Percentiles rank a stretch among this genome's conserved stretches.
Conservation (phyloP, 2,113 vertebrate species). For the Amphiprion ocellaris region DNA sequence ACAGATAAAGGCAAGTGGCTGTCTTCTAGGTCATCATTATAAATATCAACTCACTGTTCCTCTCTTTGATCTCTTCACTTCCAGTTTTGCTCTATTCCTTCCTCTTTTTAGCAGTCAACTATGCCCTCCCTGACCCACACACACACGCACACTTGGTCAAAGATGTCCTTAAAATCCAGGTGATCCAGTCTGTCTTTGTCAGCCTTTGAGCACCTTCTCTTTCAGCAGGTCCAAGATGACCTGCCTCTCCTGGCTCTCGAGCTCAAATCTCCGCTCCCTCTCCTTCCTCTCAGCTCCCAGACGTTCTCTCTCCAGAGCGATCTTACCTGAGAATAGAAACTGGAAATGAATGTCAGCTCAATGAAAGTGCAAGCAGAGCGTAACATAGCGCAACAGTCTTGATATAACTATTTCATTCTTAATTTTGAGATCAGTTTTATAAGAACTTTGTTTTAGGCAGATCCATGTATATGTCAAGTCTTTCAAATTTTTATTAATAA, state of each 20-base stretch:
- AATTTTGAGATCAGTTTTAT: not conserved
- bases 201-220: conserved; percentile 84
- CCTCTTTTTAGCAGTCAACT: not conserved
- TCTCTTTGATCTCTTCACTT: conserved; percentile 32
- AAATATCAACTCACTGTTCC: conserved; percentile 1
- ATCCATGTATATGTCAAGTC: too few species aligned
- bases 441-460: too few species aligned
- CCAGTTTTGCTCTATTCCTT: conserved; percentile 5
- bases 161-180: not conserved
- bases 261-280: conserved; percentile 83
- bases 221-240: conserved; percentile 86
- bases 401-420: not conserved
- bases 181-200: conserved; percentile 30
- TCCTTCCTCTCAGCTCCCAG: conserved; percentile 84
- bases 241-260: conserved; percentile 87
- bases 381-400: not conserved
- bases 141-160: not conserved
- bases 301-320: conserved; percentile 83
- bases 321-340: conserved; percentile 71
- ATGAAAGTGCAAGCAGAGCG: not conserved
- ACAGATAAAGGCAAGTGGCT: not conserved
- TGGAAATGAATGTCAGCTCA: not conserved
- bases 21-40: not conserved
- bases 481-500: too few species aligned
- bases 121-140: not conserved